Conservation (phyloP, 64 coral and sea anemone species). For the Acropora tenuis region DNA sequence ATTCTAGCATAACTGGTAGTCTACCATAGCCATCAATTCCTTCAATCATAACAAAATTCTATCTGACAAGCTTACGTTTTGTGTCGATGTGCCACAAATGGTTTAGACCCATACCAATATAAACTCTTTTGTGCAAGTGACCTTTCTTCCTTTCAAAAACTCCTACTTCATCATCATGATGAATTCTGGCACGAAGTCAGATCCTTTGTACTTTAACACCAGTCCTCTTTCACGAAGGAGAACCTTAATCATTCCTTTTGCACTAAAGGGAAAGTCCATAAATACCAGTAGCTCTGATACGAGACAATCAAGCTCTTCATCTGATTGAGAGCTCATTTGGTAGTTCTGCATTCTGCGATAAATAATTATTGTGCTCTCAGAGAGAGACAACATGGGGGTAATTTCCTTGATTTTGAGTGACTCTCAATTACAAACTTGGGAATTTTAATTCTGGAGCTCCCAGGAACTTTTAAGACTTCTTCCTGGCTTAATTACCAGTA, state of each 20-base stretch:
- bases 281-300: slow-evolving; percentile 8
- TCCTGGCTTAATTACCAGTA: slow-evolving; percentile 1
- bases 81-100: slow-evolving; percentile 55
- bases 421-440: slow-evolving; percentile 50
- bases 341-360: slow-evolving; percentile 63
- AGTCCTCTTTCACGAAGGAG: slow-evolving; percentile 41
- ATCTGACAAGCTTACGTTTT: slow-evolving; percentile 58
- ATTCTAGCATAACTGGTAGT: slow-evolving; percentile 64
- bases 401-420: slow-evolving; percentile 47
- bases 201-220: slow-evolving; percentile 60
- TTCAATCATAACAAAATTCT: slow-evolving; percentile 73
- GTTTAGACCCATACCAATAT: slow-evolving; percentile 37
- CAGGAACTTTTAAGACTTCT: neutral
- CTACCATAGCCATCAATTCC: slow-evolving; percentile 80
- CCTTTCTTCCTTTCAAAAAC: slow-evolving; percentile 52
- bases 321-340: slow-evolving; percentile 42
- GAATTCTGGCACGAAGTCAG: slow-evolving; percentile 57
- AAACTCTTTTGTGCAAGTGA: slow-evolving; percentile 52
- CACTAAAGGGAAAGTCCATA: slow-evolving; percentile 72
- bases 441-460: slow-evolving; percentile 50
- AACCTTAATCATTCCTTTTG: slow-evolving; percentile 42
- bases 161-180: slow-evolving; percentile 56
- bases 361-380: slow-evolving; percentile 49
- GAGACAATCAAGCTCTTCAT: slow-evolving; percentile 60
- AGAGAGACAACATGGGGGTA: slow-evolving; percentile 58